A percentile compares a stretch with the other conserved stretches of the same genome.
Evolutionary conservation across 2,797 vertebrate species (phyloP).

Genomic region (Pseudotriccus pelzelni): DNA sequence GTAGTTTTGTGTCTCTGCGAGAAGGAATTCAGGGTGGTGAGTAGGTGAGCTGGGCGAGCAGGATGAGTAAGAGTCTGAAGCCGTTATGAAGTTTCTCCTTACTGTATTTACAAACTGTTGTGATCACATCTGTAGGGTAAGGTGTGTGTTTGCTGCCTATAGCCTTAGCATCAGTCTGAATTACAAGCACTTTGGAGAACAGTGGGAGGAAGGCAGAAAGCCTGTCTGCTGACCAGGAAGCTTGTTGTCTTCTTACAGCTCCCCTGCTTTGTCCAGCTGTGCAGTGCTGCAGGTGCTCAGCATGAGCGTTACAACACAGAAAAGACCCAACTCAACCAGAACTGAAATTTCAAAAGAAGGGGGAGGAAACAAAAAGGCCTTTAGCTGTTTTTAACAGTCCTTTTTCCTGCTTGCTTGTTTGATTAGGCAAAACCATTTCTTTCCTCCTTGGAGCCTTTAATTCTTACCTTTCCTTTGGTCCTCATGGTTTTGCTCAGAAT

Average conservation of each 20-base stretch:
- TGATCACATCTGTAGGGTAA: not conserved
- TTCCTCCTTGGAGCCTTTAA: not conserved
- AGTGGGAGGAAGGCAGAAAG: not conserved
- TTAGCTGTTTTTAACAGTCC: not conserved
- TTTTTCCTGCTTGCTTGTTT: not conserved
- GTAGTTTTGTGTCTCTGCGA: not conserved
- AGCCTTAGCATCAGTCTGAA: not conserved
- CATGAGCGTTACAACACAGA: not conserved
- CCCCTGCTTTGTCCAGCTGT: not conserved
- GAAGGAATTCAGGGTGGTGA: not conserved
- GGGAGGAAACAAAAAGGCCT: not conserved
- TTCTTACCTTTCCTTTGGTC: not conserved
- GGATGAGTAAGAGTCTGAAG: not conserved
- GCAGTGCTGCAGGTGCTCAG: conserved; percentile 9
- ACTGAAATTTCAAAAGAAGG: not conserved
- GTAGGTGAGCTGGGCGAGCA: not conserved
- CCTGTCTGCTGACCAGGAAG: conserved; percentile 11
- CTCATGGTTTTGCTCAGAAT: not conserved
- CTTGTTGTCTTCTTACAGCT: not conserved
- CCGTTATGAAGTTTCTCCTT: not conserved
- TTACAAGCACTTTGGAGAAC: not conserved
- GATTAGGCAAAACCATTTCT: not conserved
- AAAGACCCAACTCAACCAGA: not conserved
- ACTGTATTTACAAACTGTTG: not conserved
- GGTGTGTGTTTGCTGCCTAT: not conserved